phyloP scores from a whole-genome alignment of 2,797 vertebrate genomes.

The Astyanax mexicanus region DNA sequence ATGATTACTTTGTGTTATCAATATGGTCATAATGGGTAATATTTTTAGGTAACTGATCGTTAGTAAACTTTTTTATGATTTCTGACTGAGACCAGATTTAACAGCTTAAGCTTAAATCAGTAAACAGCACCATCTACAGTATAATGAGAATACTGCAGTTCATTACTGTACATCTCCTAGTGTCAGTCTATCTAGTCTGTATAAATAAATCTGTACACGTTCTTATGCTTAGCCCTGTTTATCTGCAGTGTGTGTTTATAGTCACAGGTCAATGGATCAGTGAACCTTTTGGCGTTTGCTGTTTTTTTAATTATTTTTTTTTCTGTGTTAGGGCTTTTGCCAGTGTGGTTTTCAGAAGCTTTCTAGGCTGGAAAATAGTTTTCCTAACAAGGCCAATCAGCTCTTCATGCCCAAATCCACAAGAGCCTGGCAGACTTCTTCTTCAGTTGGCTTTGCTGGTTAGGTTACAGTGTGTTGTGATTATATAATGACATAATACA shows the following conservation, averaged over 20 bases:
- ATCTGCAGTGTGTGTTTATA: too few relatives aligned
- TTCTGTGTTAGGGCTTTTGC: background rate
- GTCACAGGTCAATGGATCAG: background rate
- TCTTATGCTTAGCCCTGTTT: background rate
- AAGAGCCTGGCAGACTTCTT: background rate
- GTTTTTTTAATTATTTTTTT: background rate
- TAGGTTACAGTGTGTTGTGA: background rate
- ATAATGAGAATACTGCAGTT: background rate
- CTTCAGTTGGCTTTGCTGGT: background rate
- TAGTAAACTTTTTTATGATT: background rate
- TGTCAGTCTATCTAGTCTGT: background rate
- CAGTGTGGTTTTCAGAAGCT: background rate
- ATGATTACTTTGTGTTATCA: background rate
- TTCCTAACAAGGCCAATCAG: background rate
- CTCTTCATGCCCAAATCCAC: background rate
- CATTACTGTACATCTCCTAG: background rate
- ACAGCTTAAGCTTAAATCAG: too few relatives aligned
- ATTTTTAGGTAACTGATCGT: background rate
- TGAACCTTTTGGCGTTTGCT: background rate
- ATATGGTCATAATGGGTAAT: background rate
- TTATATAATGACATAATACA: background rate
- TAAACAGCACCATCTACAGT: conserved; percentile 33
- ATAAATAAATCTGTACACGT: background rate
- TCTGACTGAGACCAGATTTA: background rate
- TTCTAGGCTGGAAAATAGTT: conserved; percentile 18